Base-by-base conservation (phyloP, 2,113 vertebrate genomes). In the Theropithecus gelada region DNA sequence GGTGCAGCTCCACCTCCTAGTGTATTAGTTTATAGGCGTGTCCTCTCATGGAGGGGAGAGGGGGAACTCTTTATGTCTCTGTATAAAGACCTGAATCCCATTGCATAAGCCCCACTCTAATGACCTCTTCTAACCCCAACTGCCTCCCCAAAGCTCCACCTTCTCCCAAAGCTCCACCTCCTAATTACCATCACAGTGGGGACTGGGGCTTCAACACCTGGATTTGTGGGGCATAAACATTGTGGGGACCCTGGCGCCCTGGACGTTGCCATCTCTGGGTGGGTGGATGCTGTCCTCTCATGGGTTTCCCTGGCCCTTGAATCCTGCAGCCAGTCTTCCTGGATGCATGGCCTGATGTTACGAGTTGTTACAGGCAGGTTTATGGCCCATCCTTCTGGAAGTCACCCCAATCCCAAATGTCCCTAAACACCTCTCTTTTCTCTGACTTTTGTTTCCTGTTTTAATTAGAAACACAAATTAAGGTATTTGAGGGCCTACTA, bases 281-380 rank as follows among this genome's bases (percentile, higher is more conserved):
- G 3, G 13, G 5, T 1, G 8, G 6, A 7, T 9, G 5, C 23
- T 0, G 0, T 16, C 38, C 25, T 50, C 13, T 6, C 13, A 2
- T 0, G 43, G 5, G 4, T 25, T 7, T 25, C 13, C 32, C 88
- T 12, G 0, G 38, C 0, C 76, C 40, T 35, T 1, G 38, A 30
- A 2, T 4, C 9, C 1, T 3, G 3, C 1, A 10, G 38, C 14
- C 4, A 5, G 7, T 59, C 57, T 18, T 68, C 6, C 3, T 2
- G 32, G 0, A 5, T 27, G 1, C 1, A 6, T 3, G 45, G 35
- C 27, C 20, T n/a, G 3, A 9, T 9, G 4, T 66, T 66, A 66
- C 0, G 0, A 12, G 61, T 30, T 10, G 72, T 79, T 11, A 55
- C 12, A 12, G 23, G 25, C 32, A n/a, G 50, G 8, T 13, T 32